Conservation (phyloP, 2,797 vertebrate species). For the Sciurus vulgaris region DNA sequence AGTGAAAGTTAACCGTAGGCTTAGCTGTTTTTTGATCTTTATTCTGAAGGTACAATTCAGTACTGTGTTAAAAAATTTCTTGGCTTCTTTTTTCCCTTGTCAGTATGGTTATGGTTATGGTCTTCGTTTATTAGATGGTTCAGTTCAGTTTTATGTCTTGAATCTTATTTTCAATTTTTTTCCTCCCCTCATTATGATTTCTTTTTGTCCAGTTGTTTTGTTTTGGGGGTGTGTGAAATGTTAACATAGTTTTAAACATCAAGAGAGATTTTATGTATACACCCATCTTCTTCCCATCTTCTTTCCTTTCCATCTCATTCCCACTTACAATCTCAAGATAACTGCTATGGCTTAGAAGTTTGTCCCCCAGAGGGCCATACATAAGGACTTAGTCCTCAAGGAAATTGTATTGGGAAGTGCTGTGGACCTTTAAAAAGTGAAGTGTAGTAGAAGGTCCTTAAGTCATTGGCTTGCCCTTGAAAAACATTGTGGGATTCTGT, state of each 20-base stretch:
- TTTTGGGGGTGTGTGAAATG: not conserved
- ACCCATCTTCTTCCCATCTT: not conserved
- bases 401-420: not conserved
- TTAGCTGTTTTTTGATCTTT: conserved; percentile 26
- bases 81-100: not conserved
- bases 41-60: not conserved
- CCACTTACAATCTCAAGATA: not conserved
- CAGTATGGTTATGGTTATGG: not conserved
- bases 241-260: not conserved
- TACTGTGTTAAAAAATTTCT: not conserved
- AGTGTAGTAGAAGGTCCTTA: not conserved
- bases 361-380: not conserved
- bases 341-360: not conserved
- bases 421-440: not conserved
- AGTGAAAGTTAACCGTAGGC: not conserved
- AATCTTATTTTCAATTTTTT: not conserved
- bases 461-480: not conserved
- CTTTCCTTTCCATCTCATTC: not conserved
- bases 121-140: not conserved
- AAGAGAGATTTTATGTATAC: not conserved
- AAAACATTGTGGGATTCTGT: not conserved
- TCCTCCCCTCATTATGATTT: not conserved
- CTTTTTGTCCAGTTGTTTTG: not conserved
- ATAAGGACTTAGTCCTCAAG: not conserved
- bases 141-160: conserved; percentile 14